These are phyloP conservation scores for Rhodinocichla rosea DNA, from an alignment of 2,113 vertebrate genomes.

Conservation along the genomic window DNA sequence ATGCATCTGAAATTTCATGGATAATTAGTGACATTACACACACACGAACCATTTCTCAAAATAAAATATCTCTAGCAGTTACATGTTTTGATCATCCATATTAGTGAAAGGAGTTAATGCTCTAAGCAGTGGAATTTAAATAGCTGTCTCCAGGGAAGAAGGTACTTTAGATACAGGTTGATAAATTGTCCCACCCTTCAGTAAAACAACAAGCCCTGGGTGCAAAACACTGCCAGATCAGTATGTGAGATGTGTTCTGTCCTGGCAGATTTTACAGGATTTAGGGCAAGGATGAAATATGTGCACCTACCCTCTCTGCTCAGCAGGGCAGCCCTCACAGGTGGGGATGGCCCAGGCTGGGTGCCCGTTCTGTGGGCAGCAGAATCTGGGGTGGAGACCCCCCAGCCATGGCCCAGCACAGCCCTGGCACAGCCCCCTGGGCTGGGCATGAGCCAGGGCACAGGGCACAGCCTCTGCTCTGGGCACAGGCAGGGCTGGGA, in stretches of 20 bases:
- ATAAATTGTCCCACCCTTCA: neutral
- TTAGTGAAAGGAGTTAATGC: neutral
- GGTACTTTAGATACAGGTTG: neutral
- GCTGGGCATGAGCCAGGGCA: neutral
- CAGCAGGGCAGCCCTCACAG: neutral
- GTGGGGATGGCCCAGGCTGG: too few relatives aligned
- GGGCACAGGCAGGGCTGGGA: neutral
- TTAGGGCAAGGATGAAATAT: neutral
- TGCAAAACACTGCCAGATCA: neutral
- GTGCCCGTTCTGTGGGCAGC: neutral
- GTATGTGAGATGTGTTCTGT: neutral
- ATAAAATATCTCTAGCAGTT: neutral
- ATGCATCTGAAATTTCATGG: neutral
- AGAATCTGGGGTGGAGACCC: neutral
- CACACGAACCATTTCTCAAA: neutral
- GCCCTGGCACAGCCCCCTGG: accelerated
- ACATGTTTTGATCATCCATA: neutral
- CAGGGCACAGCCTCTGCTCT: neutral
- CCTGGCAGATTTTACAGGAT: neutral
- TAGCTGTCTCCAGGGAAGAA: neutral
- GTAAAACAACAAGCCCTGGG: neutral
- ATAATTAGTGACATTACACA: neutral
- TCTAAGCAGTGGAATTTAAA: neutral
- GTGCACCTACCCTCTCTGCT: neutral
- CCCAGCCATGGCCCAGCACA: accelerated